Percentiles rank a stretch among this genome's conserved stretches.
These are phyloP conservation scores for Euwallacea similis DNA, from an alignment of 1,140 invertebrate species.

Conservation along the genomic window DNA sequence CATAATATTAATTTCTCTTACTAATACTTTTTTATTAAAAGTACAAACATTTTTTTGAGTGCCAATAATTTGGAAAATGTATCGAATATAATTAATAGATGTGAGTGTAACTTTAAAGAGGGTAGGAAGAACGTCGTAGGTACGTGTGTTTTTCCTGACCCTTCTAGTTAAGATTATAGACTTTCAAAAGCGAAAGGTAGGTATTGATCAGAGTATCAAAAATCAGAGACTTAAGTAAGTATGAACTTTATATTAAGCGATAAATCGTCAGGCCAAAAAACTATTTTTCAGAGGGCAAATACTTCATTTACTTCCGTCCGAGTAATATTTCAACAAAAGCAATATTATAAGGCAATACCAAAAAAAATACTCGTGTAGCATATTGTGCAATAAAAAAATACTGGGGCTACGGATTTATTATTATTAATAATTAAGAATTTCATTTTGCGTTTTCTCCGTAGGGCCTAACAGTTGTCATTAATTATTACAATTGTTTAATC, in stretches of 20 bases:
- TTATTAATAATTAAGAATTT: not conserved
- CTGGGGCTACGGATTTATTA: not conserved
- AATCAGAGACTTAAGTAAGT: not conserved
- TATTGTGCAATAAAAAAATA: conserved; percentile 9
- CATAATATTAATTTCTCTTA: conserved; percentile 18
- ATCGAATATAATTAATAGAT: conserved; percentile 23
- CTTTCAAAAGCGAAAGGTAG: not conserved
- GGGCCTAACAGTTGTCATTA: no score
- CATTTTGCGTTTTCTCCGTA: no score
- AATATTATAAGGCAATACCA: conserved; percentile 7
- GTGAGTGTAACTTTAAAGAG: conserved; percentile 10
- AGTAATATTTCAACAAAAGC: not conserved
- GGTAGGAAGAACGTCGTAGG: not conserved
- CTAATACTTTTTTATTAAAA: conserved; percentile 31
- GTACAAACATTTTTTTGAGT: conserved; percentile 33
- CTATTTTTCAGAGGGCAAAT: no score
- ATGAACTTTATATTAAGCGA: not conserved
- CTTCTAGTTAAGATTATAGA: not conserved
- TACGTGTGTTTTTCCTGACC: not conserved
- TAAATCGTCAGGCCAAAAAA: not conserved
- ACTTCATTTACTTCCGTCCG: conserved; percentile 3
- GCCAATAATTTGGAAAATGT: conserved; percentile 34
- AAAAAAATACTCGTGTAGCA: conserved; percentile 19
- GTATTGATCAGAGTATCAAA: not conserved
- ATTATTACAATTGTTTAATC: no score